Conservation (phyloP, 2,797 vertebrate genomes). For the Trachurus trachurus region DNA sequence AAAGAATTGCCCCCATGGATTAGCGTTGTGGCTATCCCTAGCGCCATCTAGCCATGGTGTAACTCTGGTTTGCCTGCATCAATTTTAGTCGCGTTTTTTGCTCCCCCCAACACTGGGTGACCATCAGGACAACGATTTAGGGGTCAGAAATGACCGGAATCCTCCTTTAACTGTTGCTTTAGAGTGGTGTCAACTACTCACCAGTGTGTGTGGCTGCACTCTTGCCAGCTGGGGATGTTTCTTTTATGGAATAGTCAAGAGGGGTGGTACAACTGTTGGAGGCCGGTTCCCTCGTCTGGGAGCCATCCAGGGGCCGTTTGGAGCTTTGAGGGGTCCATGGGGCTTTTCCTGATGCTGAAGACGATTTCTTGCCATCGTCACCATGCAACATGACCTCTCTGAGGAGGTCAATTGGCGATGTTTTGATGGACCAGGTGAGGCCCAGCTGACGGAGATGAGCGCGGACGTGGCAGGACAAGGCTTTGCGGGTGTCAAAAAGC, state of each 20-base stretch:
- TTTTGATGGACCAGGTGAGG: conserved; percentile 90
- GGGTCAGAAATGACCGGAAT: too few relatives aligned
- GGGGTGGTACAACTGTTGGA: conserved; percentile 76
- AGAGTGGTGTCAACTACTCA: conserved; percentile 52
- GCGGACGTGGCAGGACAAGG: conserved; percentile 93
- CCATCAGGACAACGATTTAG: too few relatives aligned
- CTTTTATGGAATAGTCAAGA: conserved; percentile 89
- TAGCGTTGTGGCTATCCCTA: too few relatives aligned
- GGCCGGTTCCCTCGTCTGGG: conserved; percentile 52
- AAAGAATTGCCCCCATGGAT: too few relatives aligned
- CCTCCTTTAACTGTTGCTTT: too few relatives aligned
- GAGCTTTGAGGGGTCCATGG: conserved; percentile 66
- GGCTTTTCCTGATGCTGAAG: conserved; percentile 65
- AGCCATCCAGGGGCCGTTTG: conserved; percentile 81
- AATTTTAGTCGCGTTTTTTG: too few relatives aligned
- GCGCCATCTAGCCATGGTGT: too few relatives aligned
- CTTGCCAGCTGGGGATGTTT: conserved; percentile 84
- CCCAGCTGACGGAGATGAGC: conserved; percentile 93
- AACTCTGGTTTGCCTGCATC: too few relatives aligned
- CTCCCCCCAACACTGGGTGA: too few relatives aligned
- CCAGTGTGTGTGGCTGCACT: conserved; percentile 72
- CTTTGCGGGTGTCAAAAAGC: conserved; percentile 94
- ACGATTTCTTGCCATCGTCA: conserved; percentile 78
- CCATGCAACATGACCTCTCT: conserved; percentile 88
- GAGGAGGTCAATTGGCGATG: conserved; percentile 90